These are phyloP conservation scores for Arnoldichthys spilopterus DNA, from an alignment of 2,797 vertebrate species.

Conservation along the genomic window DNA sequence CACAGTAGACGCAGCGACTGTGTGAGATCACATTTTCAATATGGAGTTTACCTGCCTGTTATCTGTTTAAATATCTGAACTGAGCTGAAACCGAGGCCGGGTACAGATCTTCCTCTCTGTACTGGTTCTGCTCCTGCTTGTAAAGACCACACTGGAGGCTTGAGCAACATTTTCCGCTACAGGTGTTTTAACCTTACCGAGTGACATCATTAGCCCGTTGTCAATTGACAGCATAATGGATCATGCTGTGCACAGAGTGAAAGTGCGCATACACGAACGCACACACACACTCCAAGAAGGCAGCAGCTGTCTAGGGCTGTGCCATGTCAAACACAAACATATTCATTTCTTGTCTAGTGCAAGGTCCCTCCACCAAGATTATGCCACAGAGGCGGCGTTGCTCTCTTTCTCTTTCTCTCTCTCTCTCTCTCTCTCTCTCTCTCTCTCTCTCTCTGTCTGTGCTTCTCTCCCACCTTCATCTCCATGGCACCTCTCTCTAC, in stretches of 20 bases:
- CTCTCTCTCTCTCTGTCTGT: neutral
- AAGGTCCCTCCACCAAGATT: slow-evolving; percentile 21
- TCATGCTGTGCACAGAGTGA: slow-evolving; percentile 22
- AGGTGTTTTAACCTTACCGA: slow-evolving; percentile 49
- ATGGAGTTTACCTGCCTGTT: neutral
- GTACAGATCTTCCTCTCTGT: neutral
- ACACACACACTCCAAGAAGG: slow-evolving; percentile 18
- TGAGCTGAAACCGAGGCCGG: neutral
- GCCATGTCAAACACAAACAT: slow-evolving; percentile 49
- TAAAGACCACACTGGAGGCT: neutral
- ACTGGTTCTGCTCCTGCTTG: neutral
- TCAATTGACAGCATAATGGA: slow-evolving; percentile 40
- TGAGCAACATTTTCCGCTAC: slow-evolving; percentile 27
- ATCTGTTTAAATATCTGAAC: no score
- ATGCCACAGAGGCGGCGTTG: neutral
- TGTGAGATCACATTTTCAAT: neutral
- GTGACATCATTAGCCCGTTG: slow-evolving; percentile 57
- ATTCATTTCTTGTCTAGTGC: slow-evolving; percentile 44
- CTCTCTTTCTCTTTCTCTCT: neutral
- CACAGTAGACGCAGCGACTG: no score
- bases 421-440: slow-evolving; percentile 8
- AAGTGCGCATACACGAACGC: slow-evolving; percentile 1
- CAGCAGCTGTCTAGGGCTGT: slow-evolving; percentile 35
- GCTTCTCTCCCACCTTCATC: slow-evolving; percentile 38
- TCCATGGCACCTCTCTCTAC: slow-evolving; percentile 33